phyloP scores from a whole-genome alignment of 2,797 vertebrate species.

The Heliangelus exortis region DNA sequence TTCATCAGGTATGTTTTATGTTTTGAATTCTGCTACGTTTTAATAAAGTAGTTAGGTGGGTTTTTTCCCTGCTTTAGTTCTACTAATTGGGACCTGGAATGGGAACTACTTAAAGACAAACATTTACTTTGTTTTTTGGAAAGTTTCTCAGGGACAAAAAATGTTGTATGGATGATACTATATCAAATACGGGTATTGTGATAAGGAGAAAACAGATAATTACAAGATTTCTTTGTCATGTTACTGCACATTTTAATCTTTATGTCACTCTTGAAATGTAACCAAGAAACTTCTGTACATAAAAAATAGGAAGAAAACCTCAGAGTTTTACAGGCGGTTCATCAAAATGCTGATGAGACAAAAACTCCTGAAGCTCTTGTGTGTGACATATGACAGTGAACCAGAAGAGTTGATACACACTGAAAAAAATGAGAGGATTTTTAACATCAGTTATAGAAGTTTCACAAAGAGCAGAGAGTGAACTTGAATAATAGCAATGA shows the following conservation, averaged over 20 bases:
- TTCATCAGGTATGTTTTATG: neutral
- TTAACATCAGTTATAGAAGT: constrained; percentile 14
- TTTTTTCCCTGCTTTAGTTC: neutral
- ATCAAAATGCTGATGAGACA: constrained; percentile 47
- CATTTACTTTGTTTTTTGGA: neutral
- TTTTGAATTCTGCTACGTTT: neutral
- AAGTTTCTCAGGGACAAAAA: neutral
- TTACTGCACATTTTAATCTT: neutral
- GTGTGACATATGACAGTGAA: neutral
- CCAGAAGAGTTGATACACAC: neutral
- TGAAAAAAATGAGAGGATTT: neutral
- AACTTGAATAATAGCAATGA: neutral
- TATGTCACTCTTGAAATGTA: neutral
- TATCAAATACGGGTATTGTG: neutral
- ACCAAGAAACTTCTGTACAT: neutral
- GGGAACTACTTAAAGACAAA: neutral
- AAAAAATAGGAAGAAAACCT: neutral
- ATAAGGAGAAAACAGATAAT: neutral
- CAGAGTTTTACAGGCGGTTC: neutral
- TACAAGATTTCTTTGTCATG: neutral
- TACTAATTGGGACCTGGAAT: neutral
- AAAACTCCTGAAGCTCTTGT: neutral
- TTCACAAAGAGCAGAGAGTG: neutral
- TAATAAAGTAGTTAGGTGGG: neutral
- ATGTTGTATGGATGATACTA: neutral